Conservation (phyloP, 30 jellyfish, hydroid and myxozoan genomes). For the Haliclystus octoradiatus region DNA sequence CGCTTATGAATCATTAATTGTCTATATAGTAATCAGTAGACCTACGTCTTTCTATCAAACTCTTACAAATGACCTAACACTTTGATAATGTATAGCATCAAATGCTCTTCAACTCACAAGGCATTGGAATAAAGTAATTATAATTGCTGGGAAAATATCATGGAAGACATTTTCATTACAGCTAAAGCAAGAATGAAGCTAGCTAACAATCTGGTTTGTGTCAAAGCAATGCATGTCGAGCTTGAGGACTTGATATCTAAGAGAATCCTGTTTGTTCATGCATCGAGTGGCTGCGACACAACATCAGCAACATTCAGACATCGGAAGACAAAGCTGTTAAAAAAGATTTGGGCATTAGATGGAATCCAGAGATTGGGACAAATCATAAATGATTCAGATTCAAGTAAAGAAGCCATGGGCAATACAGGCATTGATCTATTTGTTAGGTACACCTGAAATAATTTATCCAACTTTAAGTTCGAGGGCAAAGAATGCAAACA, state of each 20-base stretch:
- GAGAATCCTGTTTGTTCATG: background rate
- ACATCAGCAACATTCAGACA: background rate
- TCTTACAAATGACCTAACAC: constrained; percentile 43
- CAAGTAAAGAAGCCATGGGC: background rate
- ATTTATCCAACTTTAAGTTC: no score
- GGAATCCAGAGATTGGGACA: background rate
- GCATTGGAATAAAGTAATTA: background rate
- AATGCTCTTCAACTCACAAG: constrained; percentile 20
- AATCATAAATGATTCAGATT: background rate
- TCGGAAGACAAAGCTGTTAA: constrained; percentile 8
- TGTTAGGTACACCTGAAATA: no score
- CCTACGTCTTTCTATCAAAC: no score
- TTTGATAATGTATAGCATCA: constrained; percentile 11
- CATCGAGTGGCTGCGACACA: constrained; percentile 15
- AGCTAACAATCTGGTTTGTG: no score
- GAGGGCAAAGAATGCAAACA: no score
- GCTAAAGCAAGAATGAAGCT: no score
- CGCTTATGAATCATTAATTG: no score
- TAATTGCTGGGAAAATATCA: constrained; percentile 22
- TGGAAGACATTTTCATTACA: constrained; percentile 21
- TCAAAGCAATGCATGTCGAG: no score
- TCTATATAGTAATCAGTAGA: no score
- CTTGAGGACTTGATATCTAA: background rate
- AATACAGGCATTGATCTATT: constrained; percentile 8
- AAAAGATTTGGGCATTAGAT: background rate